These are phyloP conservation scores for Embidobia sp. DNA, from an alignment of 2,888 invertebrate genomes.

Conservation along the genomic window DNA sequence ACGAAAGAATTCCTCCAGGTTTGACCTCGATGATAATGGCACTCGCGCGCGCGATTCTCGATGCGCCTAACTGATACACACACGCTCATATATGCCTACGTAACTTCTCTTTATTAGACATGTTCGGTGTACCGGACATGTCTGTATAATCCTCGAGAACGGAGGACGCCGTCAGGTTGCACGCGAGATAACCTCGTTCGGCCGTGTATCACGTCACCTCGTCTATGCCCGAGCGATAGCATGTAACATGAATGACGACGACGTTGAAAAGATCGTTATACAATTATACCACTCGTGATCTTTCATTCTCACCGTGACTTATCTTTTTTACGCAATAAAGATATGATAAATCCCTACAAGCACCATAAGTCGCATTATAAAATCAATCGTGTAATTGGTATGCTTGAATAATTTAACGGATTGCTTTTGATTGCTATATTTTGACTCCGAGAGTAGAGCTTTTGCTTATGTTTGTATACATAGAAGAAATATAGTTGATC, in stretches of 20 bases:
- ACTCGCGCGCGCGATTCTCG: conserved; percentile 55
- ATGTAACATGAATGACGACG: conserved; percentile 70
- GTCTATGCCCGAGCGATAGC: conserved; percentile 70
- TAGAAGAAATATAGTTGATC: too few relatives aligned
- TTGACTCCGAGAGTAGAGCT: too few relatives aligned
- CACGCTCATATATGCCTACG: conserved; percentile 54
- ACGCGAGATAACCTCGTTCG: conserved; percentile 70
- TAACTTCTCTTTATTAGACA: conserved; percentile 65
- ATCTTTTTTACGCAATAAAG: conserved; percentile 47
- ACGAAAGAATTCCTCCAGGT: conserved; percentile 49
- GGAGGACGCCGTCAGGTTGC: conserved; percentile 66
- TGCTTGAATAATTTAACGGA: conserved; percentile 37
- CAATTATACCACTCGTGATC: conserved; percentile 54
- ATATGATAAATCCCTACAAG: conserved; percentile 52
- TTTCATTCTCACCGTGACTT: conserved; percentile 59
- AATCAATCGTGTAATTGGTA: conserved; percentile 37
- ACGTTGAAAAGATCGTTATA: conserved; percentile 60
- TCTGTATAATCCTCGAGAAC: conserved; percentile 58
- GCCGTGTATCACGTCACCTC: conserved; percentile 71
- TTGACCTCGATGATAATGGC: conserved; percentile 67
- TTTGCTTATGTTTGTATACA: too few relatives aligned
- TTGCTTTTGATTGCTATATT: too few relatives aligned
- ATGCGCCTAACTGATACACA: conserved; percentile 58
- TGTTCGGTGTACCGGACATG: conserved; percentile 63
- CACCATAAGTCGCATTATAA: conserved; percentile 34